Evolutionary conservation across 2,113 vertebrate genomes (phyloP), one percentile per base, ranked within the genome.

Genomic region (Xyrauchen texanus): DNA sequence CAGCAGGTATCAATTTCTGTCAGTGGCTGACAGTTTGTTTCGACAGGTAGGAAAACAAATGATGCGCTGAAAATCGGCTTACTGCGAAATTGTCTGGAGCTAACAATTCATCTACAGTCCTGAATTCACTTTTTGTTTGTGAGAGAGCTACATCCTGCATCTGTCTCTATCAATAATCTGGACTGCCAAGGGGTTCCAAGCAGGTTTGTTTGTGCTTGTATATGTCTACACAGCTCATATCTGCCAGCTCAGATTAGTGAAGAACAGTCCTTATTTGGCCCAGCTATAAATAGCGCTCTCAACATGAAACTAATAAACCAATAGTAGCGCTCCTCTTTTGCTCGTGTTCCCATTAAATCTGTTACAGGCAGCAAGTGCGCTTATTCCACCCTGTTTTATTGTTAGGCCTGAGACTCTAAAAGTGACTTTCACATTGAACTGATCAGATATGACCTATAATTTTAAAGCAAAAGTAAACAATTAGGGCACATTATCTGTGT

Each of bases 61-160:
- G 85, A 64, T 81, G 80, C 81, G 42, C 86, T 87, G 85, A 88
- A 87, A 90, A 90, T 90, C 90, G 86, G 85, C 88, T 88, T 44
- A 71, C 76, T 79, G 81, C 78, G 34, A 64, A 70, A 85, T 85
- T 76, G 79, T 83, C 85, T 82, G 69, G 61, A 16, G 63, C 81
- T 82, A 67, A 78, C 85, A 86, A 88, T 89, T 76, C 46, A 85
- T 89, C 88, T 80, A 81, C 68, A 73, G 82, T 86, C 86, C 82
- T 85, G 86, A 88, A 88, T 87, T 86, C 69, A 82, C 79, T 78
- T 87, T 75, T 75, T 57, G 16, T 85, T 85, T 85, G 60, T 62
- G 63, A 74, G 52, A 7, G 51, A 34, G 34, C 7, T 9, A 7
- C 11, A 76, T 81, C 75, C 42, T 21, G 55, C 78, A 75, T 83